A percentile compares a stretch with the other conserved stretches of the same genome.
Conservation (phyloP, 2,113 vertebrate species). For the Chiloscyllium plagiosum region DNA sequence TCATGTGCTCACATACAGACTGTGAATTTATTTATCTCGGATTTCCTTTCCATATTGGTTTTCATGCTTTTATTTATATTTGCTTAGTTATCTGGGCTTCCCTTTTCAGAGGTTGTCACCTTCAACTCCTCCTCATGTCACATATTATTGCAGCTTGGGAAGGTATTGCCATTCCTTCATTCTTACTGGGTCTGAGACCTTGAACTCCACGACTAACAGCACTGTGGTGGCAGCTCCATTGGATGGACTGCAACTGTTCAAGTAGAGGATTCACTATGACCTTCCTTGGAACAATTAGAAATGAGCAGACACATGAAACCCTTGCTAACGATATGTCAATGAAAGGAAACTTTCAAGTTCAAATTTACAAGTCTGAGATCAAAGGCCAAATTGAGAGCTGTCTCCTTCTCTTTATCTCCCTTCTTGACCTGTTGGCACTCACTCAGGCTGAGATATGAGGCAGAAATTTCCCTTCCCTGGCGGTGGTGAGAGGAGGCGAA, state of each 20-base stretch:
- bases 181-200: neutral
- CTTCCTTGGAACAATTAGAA: neutral
- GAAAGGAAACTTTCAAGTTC: neutral
- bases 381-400: neutral
- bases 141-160: neutral
- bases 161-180: neutral
- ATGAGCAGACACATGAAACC: neutral
- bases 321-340: neutral
- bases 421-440: neutral
- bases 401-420: neutral
- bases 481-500: too few relatives aligned
- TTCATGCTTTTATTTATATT: neutral
- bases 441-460: neutral
- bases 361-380: neutral
- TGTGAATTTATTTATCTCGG: neutral
- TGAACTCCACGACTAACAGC: neutral
- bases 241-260: neutral
- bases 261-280: neutral
- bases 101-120: neutral
- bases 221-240: neutral
- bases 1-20: neutral
- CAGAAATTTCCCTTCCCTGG: too few relatives aligned
- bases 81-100: neutral
- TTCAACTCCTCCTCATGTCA: neutral
- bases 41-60: neutral